Evolutionary conservation across 1,140 invertebrate genomes (phyloP), one percentile per base, ranked within the genome.

Genomic region (Harpegnathos saltator): DNA sequence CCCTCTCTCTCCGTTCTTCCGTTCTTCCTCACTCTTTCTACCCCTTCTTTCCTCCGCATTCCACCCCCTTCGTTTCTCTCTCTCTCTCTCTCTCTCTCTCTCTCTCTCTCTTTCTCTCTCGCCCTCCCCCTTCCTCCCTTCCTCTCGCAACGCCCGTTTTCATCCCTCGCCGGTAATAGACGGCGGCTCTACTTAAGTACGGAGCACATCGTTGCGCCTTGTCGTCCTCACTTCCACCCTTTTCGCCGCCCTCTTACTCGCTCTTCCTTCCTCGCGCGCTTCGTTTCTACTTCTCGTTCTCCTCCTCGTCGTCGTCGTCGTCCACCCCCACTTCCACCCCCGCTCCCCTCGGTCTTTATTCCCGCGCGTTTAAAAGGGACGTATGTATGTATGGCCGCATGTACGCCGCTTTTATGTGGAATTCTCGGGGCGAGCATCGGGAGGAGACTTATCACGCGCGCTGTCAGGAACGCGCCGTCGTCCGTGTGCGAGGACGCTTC

Each of bases 101-200:
- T 1, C 33, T 1, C 7, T 33, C 33, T 33, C 7, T 7, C 33
- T 1, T 7, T 33, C 33, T 33, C 7, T 7, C 33, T 33, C 33
- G 33, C 17, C 15, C 29, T 33, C 63, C 77, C 58, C 38, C 24
- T 24, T 26, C 33, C 54, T 71, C 38, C 33, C 7, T 33, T 33
- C 38, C 38, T 44, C 0, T 9, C 11, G 4, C 38, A 3, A 1
- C 9, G 38, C 38, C 58, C 71, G 38, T 52, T 65, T 58, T 44
- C 62, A 33, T 17, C 26, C 81, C 44, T 50, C 29, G 19, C 38
- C 29, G 65, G 54, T 84, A 84, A 84, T 84, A 84, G 65, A 84
- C 75, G 83, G 69, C 86, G 59, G 82, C 54, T 88, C 86, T 88
- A 88, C 87, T 89, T 88, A 88, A 88, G 71, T 80, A 38, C 81